Conservation (phyloP, 2,797 vertebrate genomes). For the Rhyacichthys aspro region DNA sequence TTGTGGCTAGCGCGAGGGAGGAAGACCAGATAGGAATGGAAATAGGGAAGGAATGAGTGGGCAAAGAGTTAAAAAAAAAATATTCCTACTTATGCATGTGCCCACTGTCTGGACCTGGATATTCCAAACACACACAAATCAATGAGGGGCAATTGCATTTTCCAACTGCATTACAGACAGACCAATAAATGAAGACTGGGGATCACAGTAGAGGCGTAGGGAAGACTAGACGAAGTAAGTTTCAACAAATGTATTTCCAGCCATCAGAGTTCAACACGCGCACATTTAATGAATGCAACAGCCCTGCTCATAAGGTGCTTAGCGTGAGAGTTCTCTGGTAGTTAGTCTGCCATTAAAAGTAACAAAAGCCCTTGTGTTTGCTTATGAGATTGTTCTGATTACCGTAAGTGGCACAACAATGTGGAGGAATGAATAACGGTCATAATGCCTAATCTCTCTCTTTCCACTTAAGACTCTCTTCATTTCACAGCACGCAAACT, state of each 20-base stretch:
- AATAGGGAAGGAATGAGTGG: conserved; percentile 23
- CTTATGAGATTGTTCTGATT: conserved; percentile 21
- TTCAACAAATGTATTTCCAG: conserved; percentile 48
- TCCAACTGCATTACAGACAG: conserved; percentile 47
- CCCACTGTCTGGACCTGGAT: conserved; percentile 47
- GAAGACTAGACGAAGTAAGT: conserved; percentile 40
- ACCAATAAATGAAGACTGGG: conserved; percentile 56
- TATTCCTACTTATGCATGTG: conserved; percentile 34
- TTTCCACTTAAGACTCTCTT: conserved; percentile 16
- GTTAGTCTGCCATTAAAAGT: conserved; percentile 37
- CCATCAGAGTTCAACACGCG: conserved; percentile 41
- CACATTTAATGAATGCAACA: conserved; percentile 36
- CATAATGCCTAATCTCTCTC: conserved; percentile 11
- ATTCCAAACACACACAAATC: conserved; percentile 72
- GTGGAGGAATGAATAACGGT: conserved; percentile 18
- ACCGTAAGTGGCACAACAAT: conserved; percentile 20
- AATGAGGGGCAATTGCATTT: conserved; percentile 66
- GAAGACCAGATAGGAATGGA: conserved; percentile 14
- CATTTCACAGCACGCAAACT: conserved; percentile 4
- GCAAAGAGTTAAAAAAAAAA: not conserved
- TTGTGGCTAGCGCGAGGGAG: conserved; percentile 28
- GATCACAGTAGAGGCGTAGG: conserved; percentile 45
- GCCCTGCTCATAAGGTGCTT: conserved; percentile 32
- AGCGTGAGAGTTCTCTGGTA: conserved; percentile 26
- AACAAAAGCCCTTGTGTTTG: conserved; percentile 26